These are phyloP conservation scores for Homarus gammarus DNA, from an alignment of 2,888 invertebrate genomes.

Conservation along the genomic window DNA sequence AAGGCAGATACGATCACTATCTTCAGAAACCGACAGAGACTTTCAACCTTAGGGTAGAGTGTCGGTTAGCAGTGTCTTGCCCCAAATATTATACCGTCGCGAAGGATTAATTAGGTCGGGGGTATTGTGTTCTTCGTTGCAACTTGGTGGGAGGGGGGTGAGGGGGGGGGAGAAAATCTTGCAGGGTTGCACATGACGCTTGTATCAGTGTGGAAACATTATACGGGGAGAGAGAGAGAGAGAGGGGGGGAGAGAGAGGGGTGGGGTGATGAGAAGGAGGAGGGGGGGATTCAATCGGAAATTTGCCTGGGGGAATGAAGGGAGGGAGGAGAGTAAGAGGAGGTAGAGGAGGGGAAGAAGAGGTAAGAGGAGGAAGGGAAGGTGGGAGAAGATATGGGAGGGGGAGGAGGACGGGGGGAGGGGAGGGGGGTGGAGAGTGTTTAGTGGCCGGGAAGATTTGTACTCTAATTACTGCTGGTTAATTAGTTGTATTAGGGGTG, in stretches of 20 bases:
- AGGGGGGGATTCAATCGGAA: neutral
- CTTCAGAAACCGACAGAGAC: neutral
- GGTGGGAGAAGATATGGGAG: neutral
- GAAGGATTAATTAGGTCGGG: constrained; percentile 48
- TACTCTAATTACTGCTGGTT: constrained; percentile 2
- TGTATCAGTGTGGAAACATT: neutral
- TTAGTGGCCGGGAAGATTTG: neutral
- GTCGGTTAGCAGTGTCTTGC: neutral
- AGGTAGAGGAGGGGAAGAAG: neutral
- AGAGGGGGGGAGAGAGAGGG: neutral
- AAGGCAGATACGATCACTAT: no score
- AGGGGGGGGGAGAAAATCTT: no score
- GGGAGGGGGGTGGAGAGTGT: no score
- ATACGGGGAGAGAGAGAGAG: constrained; percentile 12
- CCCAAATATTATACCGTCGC: neutral
- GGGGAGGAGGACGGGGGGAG: neutral
- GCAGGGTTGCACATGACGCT: neutral
- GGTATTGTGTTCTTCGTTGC: constrained; percentile 47
- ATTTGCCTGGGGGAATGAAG: neutral
- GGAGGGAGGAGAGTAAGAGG: neutral
- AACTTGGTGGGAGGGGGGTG: constrained; percentile 27
- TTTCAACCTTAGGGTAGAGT: neutral
- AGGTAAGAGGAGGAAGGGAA: neutral
- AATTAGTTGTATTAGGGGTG: constrained; percentile 21
- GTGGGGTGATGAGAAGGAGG: neutral